Evolutionary conservation across 2,888 invertebrate genomes (phyloP).

Genomic region (Sphaeridia pumilis): DNA sequence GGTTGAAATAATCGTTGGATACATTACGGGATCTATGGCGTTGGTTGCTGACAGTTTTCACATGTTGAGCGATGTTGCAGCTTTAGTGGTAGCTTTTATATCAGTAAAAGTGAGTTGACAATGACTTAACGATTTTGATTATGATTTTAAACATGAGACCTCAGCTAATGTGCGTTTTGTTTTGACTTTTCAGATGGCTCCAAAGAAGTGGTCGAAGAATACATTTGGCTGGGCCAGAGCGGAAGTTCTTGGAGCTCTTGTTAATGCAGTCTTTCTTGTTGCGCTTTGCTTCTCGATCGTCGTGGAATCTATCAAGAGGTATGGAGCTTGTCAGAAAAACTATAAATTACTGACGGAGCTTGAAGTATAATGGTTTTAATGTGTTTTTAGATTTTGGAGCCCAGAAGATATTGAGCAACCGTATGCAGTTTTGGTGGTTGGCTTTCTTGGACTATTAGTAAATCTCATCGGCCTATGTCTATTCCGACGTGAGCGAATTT

Average conservation of each 20-base stretch:
- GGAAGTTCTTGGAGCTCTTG: constrained; percentile 91
- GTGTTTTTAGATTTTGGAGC: constrained; percentile 59
- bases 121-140: no score
- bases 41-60: constrained; percentile 96
- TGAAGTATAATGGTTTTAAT: no score
- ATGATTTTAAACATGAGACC: constrained; percentile 1
- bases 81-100: constrained; percentile 84
- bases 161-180: neutral
- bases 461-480: constrained; percentile 84
- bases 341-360: no score
- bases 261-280: constrained; percentile 95
- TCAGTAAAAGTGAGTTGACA: constrained; percentile 90
- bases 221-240: constrained; percentile 99
- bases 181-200: constrained; percentile 63
- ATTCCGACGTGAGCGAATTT: constrained; percentile 78
- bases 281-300: constrained; percentile 97
- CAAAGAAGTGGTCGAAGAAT: constrained; percentile 95
- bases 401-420: constrained; percentile 73
- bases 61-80: constrained; percentile 96
- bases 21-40: constrained; percentile 93
- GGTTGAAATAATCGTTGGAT: constrained; percentile 91
- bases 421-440: constrained; percentile 71
- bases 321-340: constrained; percentile 16
- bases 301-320: constrained; percentile 89
- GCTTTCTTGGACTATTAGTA: constrained; percentile 76